These are phyloP conservation scores for Enteromius argenteus DNA, from an alignment of 2,797 vertebrate species.

Conservation along the genomic window DNA sequence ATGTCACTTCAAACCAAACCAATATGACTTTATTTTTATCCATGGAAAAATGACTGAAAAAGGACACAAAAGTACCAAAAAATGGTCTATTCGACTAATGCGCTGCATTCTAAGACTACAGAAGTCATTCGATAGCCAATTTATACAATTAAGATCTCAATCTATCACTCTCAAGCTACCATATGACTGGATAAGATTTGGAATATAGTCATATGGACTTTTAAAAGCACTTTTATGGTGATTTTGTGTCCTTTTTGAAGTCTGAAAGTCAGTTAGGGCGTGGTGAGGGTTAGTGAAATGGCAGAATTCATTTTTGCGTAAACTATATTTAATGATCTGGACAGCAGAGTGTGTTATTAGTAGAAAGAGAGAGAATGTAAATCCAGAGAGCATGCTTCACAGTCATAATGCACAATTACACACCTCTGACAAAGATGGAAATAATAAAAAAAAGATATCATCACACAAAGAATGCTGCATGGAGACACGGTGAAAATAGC, in stretches of 20 bases:
- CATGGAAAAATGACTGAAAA: not conserved
- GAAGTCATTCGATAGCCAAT: not conserved
- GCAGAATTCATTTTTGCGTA: not conserved
- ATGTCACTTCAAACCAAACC: not conserved
- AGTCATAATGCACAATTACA: not conserved
- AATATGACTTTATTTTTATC: not conserved
- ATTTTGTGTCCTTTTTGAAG: not conserved
- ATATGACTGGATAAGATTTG: not conserved
- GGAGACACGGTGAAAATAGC: slow-evolving; percentile 41
- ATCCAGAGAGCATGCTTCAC: not conserved
- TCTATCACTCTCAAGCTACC: not conserved
- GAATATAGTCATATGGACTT: not conserved
- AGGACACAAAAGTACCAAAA: not conserved
- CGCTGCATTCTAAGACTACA: not conserved
- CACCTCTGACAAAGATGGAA: slow-evolving; percentile 22
- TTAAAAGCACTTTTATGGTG: slow-evolving; percentile 1
- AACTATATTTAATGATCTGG: not conserved
- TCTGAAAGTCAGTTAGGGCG: not conserved
- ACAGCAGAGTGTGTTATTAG: not conserved
- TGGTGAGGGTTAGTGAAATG: not conserved
- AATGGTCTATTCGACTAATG: not conserved
- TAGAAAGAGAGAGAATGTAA: not conserved
- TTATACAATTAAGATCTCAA: not conserved
- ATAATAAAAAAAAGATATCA: slow-evolving; percentile 30
- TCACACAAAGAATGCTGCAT: slow-evolving; percentile 6